These are phyloP conservation scores for Oryctolagus cuniculus DNA, from an alignment of 2,113 vertebrate genomes.

Conservation along the genomic window DNA sequence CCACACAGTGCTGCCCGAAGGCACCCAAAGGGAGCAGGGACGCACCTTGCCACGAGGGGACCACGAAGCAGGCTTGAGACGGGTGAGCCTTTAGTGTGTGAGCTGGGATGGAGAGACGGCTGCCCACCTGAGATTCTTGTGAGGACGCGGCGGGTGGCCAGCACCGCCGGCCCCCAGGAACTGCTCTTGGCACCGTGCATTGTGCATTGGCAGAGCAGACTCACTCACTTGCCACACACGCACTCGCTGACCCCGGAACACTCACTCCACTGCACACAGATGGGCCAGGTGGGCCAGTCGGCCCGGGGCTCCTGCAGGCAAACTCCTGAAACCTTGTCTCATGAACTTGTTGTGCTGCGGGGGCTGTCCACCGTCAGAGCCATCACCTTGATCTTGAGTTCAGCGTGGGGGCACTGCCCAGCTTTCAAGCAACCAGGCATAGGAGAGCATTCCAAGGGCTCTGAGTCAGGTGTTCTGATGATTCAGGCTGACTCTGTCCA, in stretches of 20 bases:
- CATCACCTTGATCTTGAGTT: neutral
- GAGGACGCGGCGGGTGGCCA: neutral
- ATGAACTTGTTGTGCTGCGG: neutral
- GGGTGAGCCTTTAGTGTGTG: neutral
- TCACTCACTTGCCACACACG: accelerated
- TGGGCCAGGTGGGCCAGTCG: neutral
- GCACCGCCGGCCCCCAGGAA: neutral
- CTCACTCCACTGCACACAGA: too few species aligned
- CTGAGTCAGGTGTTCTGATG: neutral
- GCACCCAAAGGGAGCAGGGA: neutral
- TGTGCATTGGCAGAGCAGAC: neutral
- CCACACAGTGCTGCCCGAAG: accelerated
- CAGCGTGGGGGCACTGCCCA: neutral
- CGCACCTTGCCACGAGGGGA: neutral
- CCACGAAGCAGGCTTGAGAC: neutral
- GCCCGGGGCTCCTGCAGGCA: neutral
- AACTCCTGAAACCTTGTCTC: neutral
- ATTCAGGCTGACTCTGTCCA: neutral
- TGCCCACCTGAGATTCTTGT: neutral
- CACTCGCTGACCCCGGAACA: neutral
- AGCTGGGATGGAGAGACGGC: neutral
- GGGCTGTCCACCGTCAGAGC: neutral
- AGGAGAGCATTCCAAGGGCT: neutral
- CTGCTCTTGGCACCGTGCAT: neutral
- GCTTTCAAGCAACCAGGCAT: neutral